Evolutionary conservation across 2,888 invertebrate genomes (phyloP), one percentile per base, ranked within the genome.

Genomic region (Sinelater perroti): DNA sequence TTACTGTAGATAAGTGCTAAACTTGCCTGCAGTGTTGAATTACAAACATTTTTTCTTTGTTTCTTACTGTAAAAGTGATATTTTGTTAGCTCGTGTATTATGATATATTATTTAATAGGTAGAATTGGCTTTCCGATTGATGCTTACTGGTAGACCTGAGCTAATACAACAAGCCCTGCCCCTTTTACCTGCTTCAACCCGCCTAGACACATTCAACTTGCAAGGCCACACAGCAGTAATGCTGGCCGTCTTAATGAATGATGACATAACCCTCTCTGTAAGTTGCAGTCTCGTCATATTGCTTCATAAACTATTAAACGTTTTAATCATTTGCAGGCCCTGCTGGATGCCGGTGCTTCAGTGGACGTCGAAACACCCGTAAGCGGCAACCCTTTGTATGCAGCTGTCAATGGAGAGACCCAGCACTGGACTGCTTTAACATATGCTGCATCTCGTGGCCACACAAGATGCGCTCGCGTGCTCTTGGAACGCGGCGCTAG

Each of bases 351-450:
- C 0, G 93, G 93, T 0, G 92, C 92, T 2, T 89, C 92, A 68
- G 85, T 90, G 0, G 91, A 95, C 73, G 79, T 89, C 1, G 93
- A 94, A 78, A 92, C 91, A 7, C 91, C 88, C 6, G 82, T 85
- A 1, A 71, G 79, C 7, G 69, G 68, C 0, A 67, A 67, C 14
- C 52, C 79, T 75, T 80, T 82, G 5, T 81, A 79, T 65, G 79
- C 82, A 4, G 82, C 82, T 20, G 81, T 84, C 6, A 84, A 85
- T 59, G 80, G 86, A 46, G 89, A 89, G 70, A 87, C 86, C 0
- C 89, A 89, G 65, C 85, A 89, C 69, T 95, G 95, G 95, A 95
- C 95, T 0, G 93, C 95, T 0, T 79, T 95, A 10, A 93, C 93
- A 24, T 95, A 93, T 77, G 90, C 93, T 1, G 87, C 88, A 5